phyloP scores from a whole-genome alignment of 2,888 invertebrate species.

The Cephus runcator region DNA sequence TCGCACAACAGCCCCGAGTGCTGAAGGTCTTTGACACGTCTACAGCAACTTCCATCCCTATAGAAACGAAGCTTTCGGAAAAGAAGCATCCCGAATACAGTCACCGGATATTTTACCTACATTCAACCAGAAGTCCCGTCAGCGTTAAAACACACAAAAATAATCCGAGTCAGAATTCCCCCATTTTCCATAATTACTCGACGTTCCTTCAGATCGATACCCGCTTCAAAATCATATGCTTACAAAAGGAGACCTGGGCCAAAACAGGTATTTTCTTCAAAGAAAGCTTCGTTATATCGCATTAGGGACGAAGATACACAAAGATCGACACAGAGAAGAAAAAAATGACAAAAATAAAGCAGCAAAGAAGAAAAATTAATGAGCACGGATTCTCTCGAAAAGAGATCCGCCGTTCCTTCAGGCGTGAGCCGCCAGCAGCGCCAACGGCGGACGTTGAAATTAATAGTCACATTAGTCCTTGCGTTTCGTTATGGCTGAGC shows the following conservation, averaged over 20 bases:
- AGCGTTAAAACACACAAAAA: background rate
- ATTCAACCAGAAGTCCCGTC: background rate
- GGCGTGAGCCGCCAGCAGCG: background rate
- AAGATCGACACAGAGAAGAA: background rate
- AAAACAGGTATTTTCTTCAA: background rate
- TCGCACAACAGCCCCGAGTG: background rate
- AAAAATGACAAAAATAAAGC: background rate
- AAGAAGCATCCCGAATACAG: background rate
- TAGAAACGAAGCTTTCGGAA: background rate
- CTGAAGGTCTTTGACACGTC: background rate
- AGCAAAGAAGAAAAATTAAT: background rate
- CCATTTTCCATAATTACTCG: background rate
- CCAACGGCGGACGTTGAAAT: background rate
- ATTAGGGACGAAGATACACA: background rate
- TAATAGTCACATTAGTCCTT: conserved; percentile 4
- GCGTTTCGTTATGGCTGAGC: background rate
- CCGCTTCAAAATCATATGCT: background rate
- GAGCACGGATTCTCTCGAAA: background rate
- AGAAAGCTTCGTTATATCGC: background rate
- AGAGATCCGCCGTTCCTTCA: background rate
- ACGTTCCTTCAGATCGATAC: background rate
- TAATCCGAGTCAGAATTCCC: background rate
- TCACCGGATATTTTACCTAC: background rate
- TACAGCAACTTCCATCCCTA: background rate
- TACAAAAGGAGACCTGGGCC: too few relatives aligned